Base-by-base conservation (phyloP, 2,797 vertebrate species). In the Saguinus oedipus region DNA sequence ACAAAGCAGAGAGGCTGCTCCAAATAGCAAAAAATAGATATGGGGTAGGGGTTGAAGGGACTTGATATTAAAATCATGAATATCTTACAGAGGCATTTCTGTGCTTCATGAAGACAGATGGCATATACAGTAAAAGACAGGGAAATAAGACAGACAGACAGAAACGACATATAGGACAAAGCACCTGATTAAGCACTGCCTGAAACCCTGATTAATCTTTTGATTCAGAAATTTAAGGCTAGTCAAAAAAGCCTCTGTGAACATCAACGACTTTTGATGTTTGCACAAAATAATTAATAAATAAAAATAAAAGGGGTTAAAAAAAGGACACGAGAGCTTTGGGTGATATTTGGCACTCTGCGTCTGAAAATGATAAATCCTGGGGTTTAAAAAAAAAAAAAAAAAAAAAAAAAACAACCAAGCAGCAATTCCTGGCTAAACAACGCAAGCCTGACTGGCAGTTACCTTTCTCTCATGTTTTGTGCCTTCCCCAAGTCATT, bases 401-500 rank as follows among this genome's bases (percentile, higher is more conserved):
- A 55, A n/a, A 88, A 70, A 74, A 55, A n/a, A 88, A 70, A 68
- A 14, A 98, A 95, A 98, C 97, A 24, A 98, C 97, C 97, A 98
- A 98, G 97, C 97, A 98, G 98, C 96, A 98, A 96, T 98, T 99
- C 98, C 98, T 98, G 98, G 95, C 98, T 98, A 98, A 98, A 98
- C 98, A 98, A 98, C 97, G 97, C 98, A 97, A 98, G 98, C 98
- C 98, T 98, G 98, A 98, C 98, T 98, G 98, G 98, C 98, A 96
- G 98, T 99, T 99, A 99, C 99, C 99, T 99, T 98, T 99, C 98
- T 98, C 97, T 98, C 98, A 98, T 98, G 99, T 99, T 98, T 99
- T 98, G 98, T 98, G 99, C 98, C 98, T 99, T 99, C 98, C 98
- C 98, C 98, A 98, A 98, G 98, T 98, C 99, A 99, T 99, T 99